Evolutionary conservation across 2,113 vertebrate species (phyloP).

Genomic region (Gobius niger): DNA sequence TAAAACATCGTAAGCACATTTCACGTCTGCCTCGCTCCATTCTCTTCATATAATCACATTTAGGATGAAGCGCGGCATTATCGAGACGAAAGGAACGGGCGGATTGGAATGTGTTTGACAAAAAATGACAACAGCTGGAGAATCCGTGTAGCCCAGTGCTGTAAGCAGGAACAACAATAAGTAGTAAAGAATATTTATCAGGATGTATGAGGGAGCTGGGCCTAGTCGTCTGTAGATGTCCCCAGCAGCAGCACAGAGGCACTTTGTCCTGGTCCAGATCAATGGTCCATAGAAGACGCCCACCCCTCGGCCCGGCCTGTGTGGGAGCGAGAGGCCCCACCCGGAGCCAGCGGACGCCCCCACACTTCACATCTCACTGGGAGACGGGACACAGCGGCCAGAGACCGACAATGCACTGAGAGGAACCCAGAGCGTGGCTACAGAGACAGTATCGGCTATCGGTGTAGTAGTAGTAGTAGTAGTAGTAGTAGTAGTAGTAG

Average conservation of each 20-base stretch:
- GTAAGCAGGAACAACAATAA: too few relatives aligned
- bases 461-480: too few relatives aligned
- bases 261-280: slow-evolving; percentile 64
- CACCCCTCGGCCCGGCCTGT: slow-evolving; percentile 57
- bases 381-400: not conserved
- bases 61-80: slow-evolving; percentile 58
- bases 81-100: slow-evolving; percentile 54
- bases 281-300: slow-evolving; percentile 74
- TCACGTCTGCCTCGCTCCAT: slow-evolving; percentile 45
- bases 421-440: not conserved
- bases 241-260: slow-evolving; percentile 55
- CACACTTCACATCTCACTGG: slow-evolving; percentile 42
- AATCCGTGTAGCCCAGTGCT: not conserved
- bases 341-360: slow-evolving; percentile 46
- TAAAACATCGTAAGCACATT: slow-evolving; percentile 67
- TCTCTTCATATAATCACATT: slow-evolving; percentile 65
- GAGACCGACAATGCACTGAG: not conserved
- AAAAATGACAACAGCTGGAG: slow-evolving; percentile 27
- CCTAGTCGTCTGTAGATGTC: slow-evolving; percentile 13
- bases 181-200: not conserved
- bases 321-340: slow-evolving; percentile 54
- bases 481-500: too few relatives aligned
- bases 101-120: slow-evolving; percentile 40
- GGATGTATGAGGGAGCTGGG: not conserved
- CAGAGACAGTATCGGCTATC: not conserved